Evolutionary conservation across 2,113 vertebrate species (phyloP), one percentile per base, ranked within the genome.

Genomic region (Neolamprologus kungweensis): DNA sequence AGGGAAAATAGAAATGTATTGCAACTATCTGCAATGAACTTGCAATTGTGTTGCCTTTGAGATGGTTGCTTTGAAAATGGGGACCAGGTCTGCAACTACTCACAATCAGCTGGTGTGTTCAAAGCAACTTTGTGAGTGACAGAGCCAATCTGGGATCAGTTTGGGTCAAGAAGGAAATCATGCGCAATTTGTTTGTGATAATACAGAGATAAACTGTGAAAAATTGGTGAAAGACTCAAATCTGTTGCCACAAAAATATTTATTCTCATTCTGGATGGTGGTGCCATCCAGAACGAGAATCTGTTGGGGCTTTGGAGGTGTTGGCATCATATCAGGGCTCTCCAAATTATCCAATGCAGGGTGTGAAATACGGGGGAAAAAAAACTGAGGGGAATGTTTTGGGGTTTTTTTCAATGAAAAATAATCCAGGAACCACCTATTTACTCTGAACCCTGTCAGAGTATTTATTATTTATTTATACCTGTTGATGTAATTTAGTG

Each of bases 351-450:
- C 63, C n/a, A 40, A 23, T 14, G 35, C 35, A 68, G n/a, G 11
- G n/a, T 21, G 63, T 23, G 63, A 68, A 68, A 21, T 68, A 21
- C 40, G 19, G 6, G 53, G 11, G 28, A 0, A 13, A 68, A 68
- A 19, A 68, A 68, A 40, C 63, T 17, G 9, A 31, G 9, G 71
- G 9, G 42, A 47, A 19, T 31, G 16, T 50, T 50, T 75, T 37
- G 3, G 17, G 4, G 0, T 0, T 4, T 17, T 50, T 28, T 19
- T 2, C 9, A 17, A 11, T 28, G 13, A 31, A 28, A 75, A 75
- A 50, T 75, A 75, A 50, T 50, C 16, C 23, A 47, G 71, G 71
- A 75, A 75, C 42, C 23, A 75, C 71, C 2, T 31, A 50, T 50
- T 47, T 47, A 75, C 42, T 75, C 42, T 75, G 16, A 50, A 75